A percentile compares a stretch with the other conserved stretches of the same genome.
These are phyloP conservation scores for Thera obeliscata DNA, from an alignment of 2,888 invertebrate genomes.

Conservation along the genomic window DNA sequence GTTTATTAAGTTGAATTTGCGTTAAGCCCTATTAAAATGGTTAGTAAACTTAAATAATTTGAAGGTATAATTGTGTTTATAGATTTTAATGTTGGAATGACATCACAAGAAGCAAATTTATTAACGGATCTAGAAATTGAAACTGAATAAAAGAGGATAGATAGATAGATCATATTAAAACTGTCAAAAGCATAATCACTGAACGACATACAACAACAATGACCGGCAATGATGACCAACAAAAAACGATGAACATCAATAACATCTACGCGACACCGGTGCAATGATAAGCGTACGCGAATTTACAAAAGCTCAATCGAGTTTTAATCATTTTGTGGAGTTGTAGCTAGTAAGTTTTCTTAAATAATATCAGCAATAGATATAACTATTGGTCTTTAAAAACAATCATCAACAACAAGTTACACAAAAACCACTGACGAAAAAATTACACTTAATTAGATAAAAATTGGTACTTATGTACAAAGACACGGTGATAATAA, in stretches of 20 bases:
- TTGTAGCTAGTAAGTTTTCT: not conserved
- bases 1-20: no score
- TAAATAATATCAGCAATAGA: no score
- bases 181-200: constrained; percentile 38
- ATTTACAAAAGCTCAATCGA: constrained; percentile 68
- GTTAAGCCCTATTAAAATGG: no score
- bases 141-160: not conserved
- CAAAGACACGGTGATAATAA: no score
- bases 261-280: constrained; percentile 78
- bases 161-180: not conserved
- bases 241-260: constrained; percentile 75
- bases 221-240: constrained; percentile 69
- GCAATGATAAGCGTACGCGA: constrained; percentile 78
- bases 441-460: no score
- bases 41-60: no score
- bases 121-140: not conserved
- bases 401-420: no score
- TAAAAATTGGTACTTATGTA: no score
- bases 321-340: constrained; percentile 36
- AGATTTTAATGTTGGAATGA: no score
- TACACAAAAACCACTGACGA: no score
- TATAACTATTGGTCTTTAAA: not conserved
- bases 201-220: constrained; percentile 60
- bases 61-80: no score
- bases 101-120: not conserved